Conservation (phyloP, 2,888 invertebrate species). For the Cerastis leucographa region DNA sequence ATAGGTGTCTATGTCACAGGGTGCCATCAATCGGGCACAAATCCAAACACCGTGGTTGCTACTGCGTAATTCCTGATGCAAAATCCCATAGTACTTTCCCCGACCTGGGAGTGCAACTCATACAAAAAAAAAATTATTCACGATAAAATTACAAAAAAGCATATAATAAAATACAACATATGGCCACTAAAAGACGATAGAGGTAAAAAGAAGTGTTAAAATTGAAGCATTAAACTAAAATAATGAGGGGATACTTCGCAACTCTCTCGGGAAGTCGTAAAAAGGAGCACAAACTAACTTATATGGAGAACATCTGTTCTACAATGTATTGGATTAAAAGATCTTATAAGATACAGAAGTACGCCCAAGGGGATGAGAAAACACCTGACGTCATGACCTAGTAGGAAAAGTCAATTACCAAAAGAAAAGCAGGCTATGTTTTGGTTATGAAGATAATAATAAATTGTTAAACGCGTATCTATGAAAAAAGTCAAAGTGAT, state of each 20-base stretch:
- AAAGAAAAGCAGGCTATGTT: not conserved
- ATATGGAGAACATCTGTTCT: slow-evolving; percentile 54
- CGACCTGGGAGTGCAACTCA: not conserved
- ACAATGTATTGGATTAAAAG: slow-evolving; percentile 51
- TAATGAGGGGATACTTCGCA: slow-evolving; percentile 48
- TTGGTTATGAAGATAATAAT: not conserved
- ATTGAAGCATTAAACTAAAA: slow-evolving; percentile 48
- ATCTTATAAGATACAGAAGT: slow-evolving; percentile 24
- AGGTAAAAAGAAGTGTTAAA: slow-evolving; percentile 40
- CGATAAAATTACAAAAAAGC: not conserved
- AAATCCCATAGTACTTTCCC: not conserved
- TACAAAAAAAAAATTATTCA: not conserved
- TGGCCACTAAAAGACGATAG: slow-evolving; percentile 12
- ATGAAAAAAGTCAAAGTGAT: no score
- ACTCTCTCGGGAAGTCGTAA: slow-evolving; percentile 58
- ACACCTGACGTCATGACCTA: slow-evolving; percentile 19
- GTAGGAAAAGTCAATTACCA: slow-evolving; percentile 12
- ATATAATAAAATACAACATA: slow-evolving; percentile 9
- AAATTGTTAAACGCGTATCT: no score
- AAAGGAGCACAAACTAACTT: slow-evolving; percentile 55
- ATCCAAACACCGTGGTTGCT: not conserved
- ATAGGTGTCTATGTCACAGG: not conserved
- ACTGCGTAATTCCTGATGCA: not conserved
- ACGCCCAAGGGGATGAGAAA: slow-evolving; percentile 24
- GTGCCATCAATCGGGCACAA: not conserved